Conservation (phyloP, 2,113 vertebrate genomes). For the Syngnathoides biaculeatus region DNA sequence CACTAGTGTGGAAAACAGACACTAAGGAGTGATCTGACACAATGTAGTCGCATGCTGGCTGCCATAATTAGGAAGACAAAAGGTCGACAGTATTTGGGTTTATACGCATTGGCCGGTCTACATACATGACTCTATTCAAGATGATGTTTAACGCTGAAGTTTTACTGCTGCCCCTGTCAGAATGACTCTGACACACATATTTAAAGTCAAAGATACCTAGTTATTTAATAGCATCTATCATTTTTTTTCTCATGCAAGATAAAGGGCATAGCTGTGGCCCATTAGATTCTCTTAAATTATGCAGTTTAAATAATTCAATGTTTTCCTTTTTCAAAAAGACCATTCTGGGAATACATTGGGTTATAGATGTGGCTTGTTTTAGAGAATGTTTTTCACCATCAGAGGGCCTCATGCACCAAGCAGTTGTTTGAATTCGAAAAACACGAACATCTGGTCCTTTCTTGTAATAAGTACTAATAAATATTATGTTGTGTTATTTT, state of each 20-base stretch:
- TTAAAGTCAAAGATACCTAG: not conserved
- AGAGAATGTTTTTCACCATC: conserved; percentile 34
- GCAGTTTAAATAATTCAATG: not conserved
- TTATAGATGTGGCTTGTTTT: conserved; percentile 30
- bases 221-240: not conserved
- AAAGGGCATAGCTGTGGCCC: not conserved
- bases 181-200: not conserved
- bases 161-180: not conserved
- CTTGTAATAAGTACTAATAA: conserved; percentile 25
- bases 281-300: not conserved
- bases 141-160: not conserved
- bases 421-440: conserved; percentile 2
- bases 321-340: not conserved
- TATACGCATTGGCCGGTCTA: conserved; percentile 32
- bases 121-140: conserved; percentile 16
- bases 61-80: conserved; percentile 30
- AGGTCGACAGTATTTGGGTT: conserved; percentile 36
- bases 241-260: not conserved
- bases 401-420: conserved; percentile 26
- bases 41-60: conserved; percentile 25
- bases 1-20: conserved; percentile 46
- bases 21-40: conserved; percentile 23
- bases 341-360: conserved; percentile 27
- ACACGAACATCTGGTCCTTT: conserved; percentile 36
- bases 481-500: not conserved